These are phyloP conservation scores for Drosophila nr. medialis DNA, from an alignment of 2,888 invertebrate species.

Conservation along the genomic window DNA sequence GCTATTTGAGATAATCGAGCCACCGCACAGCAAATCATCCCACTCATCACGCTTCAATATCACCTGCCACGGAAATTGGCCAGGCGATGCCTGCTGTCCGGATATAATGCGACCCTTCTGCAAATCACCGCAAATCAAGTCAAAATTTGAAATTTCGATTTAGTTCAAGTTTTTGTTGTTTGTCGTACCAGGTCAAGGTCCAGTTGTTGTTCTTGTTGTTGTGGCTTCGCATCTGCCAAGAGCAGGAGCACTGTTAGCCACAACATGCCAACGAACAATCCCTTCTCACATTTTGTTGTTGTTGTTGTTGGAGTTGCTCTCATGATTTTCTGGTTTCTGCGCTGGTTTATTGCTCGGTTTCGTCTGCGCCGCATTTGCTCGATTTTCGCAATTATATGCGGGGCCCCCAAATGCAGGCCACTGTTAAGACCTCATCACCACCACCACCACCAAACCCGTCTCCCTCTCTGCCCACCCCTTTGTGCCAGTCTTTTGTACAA, in stretches of 20 bases:
- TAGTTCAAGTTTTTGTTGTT: neutral
- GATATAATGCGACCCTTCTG: conserved; percentile 77
- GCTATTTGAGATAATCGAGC: conserved; percentile 74
- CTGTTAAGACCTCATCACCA: neutral
- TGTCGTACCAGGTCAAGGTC: neutral
- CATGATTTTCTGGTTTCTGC: conserved; percentile 14
- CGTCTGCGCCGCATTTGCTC: conserved; percentile 41
- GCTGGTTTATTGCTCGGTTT: conserved; percentile 39
- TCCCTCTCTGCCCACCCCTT: neutral
- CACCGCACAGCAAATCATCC: conserved; percentile 81
- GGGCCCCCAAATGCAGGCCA: conserved; percentile 17
- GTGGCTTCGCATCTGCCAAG: neutral
- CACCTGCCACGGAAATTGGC: conserved; percentile 83
- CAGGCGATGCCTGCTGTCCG: conserved; percentile 65
- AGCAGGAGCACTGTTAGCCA: conserved; percentile 4
- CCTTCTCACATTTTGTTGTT: neutral
- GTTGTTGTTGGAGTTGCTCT: conserved; percentile 3
- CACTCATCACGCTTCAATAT: conserved; percentile 74
- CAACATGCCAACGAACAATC: neutral
- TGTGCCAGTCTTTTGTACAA: conserved; percentile 39
- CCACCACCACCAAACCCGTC: neutral
- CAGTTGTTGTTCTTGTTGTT: neutral
- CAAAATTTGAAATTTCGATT: neutral
- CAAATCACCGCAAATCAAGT: conserved; percentile 1
- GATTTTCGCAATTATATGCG: conserved; percentile 63